These are phyloP conservation scores for Caracal caracal DNA, from an alignment of 2,113 vertebrate species.

Conservation along the genomic window DNA sequence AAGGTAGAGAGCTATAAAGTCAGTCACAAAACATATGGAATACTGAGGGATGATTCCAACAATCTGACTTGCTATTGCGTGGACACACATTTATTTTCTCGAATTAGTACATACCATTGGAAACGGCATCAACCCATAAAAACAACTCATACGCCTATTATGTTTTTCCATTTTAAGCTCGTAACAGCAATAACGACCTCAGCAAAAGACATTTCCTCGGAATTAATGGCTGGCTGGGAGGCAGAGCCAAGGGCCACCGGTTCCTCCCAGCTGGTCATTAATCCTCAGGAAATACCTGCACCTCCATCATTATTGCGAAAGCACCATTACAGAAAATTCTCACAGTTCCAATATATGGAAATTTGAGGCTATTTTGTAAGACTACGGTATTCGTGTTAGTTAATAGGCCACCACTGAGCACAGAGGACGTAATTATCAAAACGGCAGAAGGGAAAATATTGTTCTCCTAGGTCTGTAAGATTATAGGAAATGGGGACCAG, in stretches of 20 bases:
- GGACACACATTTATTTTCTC: constrained; percentile 34
- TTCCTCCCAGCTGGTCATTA: constrained; percentile 72
- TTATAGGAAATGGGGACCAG: constrained; percentile 73
- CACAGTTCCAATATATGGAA: constrained; percentile 79
- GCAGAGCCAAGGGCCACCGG: constrained; percentile 74
- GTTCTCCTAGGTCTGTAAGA: constrained; percentile 81
- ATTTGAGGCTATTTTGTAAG: constrained; percentile 80
- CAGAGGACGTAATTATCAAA: constrained; percentile 83
- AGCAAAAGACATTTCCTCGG: constrained; percentile 72
- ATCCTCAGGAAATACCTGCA: constrained; percentile 81
- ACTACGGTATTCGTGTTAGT: constrained; percentile 60
- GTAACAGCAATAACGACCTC: constrained; percentile 76
- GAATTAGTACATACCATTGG: constrained; percentile 63
- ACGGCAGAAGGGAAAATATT: constrained; percentile 79
- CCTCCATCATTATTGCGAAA: constrained; percentile 77
- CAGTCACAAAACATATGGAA: constrained; percentile 52
- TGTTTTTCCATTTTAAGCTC: constrained; percentile 80
- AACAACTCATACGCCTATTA: constrained; percentile 72
- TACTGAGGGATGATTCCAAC: constrained; percentile 54
- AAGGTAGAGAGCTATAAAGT: constrained; percentile 58
- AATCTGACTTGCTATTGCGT: constrained; percentile 35
- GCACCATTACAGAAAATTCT: constrained; percentile 77
- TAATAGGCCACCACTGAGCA: constrained; percentile 81
- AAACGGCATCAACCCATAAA: constrained; percentile 61
- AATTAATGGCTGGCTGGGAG: constrained; percentile 80